Percentiles rank a stretch among this genome's conserved stretches.
These are phyloP conservation scores for Oreortyx pictus DNA, from an alignment of 2,797 vertebrate genomes.

Conservation along the genomic window DNA sequence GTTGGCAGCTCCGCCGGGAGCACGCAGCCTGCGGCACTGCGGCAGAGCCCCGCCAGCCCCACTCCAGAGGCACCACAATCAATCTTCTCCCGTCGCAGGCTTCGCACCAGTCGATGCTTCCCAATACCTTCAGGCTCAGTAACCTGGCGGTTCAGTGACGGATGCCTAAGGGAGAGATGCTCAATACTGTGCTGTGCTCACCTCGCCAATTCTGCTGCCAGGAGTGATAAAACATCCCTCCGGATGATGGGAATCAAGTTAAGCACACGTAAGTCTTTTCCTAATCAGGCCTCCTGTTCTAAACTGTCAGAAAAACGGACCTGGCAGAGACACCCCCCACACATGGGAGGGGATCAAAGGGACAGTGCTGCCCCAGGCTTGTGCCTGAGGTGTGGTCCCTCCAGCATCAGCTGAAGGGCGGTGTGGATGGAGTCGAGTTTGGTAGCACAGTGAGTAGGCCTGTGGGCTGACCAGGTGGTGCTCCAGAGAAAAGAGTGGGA, in stretches of 20 bases:
- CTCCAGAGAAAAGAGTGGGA: neutral
- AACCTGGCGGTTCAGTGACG: fast-evolving
- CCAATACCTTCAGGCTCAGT: neutral
- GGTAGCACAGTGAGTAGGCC: neutral
- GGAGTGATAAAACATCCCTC: neutral
- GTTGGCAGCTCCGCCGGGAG: neutral
- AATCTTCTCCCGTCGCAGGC: conserved; percentile 11
- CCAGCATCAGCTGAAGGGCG: neutral
- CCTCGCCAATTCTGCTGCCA: neutral
- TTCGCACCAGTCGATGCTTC: neutral
- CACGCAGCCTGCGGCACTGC: neutral
- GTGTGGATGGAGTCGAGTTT: neutral
- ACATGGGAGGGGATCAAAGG: neutral
- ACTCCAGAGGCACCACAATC: neutral
- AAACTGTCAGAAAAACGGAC: neutral
- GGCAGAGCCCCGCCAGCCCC: neutral
- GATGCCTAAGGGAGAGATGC: neutral
- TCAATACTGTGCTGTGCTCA: fast-evolving
- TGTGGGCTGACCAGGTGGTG: neutral
- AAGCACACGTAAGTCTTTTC: neutral
- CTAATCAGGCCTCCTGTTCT: fast-evolving
- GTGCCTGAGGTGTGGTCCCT: neutral
- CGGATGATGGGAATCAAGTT: neutral
- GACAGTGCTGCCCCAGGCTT: neutral
- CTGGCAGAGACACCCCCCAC: neutral